Conservation (phyloP, 1,140 invertebrate species). For the Octopus bimaculoides region DNA sequence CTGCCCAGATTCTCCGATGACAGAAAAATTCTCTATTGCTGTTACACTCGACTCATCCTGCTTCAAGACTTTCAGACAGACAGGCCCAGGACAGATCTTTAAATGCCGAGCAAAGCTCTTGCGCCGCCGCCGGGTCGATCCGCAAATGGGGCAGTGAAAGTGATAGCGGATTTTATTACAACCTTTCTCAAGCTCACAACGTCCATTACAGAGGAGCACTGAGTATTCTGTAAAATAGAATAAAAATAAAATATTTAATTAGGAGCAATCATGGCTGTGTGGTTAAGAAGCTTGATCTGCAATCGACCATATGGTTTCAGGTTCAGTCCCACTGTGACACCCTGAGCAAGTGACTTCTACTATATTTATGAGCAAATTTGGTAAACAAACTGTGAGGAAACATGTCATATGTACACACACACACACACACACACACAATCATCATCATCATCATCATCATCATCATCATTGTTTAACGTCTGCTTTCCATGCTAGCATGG, state of each 20-base stretch:
- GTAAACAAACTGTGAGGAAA: too few species aligned
- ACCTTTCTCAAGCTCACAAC: conserved; percentile 18
- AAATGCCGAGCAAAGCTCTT: conserved; percentile 16
- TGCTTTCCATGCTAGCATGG: too few species aligned
- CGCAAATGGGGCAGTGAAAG: conserved; percentile 25
- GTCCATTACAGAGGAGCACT: conserved; percentile 20
- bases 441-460: too few species aligned
- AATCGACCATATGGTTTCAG: neutral
- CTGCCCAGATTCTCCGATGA: too few species aligned
- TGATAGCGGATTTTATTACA: conserved; percentile 22
- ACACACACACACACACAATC: too few species aligned
- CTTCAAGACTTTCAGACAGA: too few species aligned
- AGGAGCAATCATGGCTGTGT: neutral
- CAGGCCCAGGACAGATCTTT: conserved; percentile 13
- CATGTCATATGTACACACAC: too few species aligned
- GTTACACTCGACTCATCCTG: too few species aligned
- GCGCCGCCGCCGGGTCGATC: conserved; percentile 16
- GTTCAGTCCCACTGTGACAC: neutral
- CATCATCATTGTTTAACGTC: too few species aligned
- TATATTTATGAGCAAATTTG: too few species aligned
- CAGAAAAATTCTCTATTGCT: too few species aligned
- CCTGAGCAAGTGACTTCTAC: too few species aligned
- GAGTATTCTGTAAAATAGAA: conserved; percentile 20
- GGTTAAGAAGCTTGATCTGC: neutral
- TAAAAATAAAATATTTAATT: neutral